Conservation (phyloP, 2,888 invertebrate genomes). For the Hofmannophila pseudospretella region DNA sequence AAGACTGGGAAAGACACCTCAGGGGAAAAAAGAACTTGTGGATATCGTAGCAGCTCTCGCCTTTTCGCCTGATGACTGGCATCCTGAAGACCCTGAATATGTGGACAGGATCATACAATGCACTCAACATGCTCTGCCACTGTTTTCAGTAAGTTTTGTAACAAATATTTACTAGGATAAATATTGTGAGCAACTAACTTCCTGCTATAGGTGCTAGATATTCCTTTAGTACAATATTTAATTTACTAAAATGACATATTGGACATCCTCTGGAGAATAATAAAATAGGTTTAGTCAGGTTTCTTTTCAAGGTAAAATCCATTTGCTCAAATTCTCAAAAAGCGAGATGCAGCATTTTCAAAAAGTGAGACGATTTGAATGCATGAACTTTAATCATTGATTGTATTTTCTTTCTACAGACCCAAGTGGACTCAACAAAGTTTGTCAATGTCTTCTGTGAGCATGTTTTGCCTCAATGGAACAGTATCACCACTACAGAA, state of each 20-base stretch:
- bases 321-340: too few relatives aligned
- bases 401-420: slow-evolving; percentile 63
- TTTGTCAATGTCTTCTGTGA: slow-evolving; percentile 92
- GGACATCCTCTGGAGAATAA: too few relatives aligned
- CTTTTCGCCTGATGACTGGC: slow-evolving; percentile 81
- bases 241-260: too few relatives aligned
- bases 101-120: slow-evolving; percentile 90
- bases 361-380: background rate
- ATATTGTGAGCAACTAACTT: too few relatives aligned
- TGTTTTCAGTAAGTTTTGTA: slow-evolving; percentile 94
- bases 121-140: slow-evolving; percentile 89
- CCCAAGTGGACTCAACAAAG: slow-evolving; percentile 89
- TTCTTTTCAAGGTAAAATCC: too few relatives aligned
- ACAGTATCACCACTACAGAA: slow-evolving; percentile 80
- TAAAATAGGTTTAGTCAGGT: too few relatives aligned
- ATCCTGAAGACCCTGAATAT: slow-evolving; percentile 85
- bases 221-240: too few relatives aligned
- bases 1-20: slow-evolving; percentile 87
- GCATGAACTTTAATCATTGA: too few relatives aligned
- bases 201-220: too few relatives aligned
- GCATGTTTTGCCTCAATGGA: slow-evolving; percentile 87
- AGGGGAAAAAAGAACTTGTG: slow-evolving; percentile 91
- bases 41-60: slow-evolving; percentile 92
- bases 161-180: too few relatives aligned
- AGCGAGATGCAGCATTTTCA: too few relatives aligned